Evolutionary conservation across 2,113 vertebrate species (phyloP), one percentile per base, ranked within the genome.

Genomic region (Alligator mississippiensis): DNA sequence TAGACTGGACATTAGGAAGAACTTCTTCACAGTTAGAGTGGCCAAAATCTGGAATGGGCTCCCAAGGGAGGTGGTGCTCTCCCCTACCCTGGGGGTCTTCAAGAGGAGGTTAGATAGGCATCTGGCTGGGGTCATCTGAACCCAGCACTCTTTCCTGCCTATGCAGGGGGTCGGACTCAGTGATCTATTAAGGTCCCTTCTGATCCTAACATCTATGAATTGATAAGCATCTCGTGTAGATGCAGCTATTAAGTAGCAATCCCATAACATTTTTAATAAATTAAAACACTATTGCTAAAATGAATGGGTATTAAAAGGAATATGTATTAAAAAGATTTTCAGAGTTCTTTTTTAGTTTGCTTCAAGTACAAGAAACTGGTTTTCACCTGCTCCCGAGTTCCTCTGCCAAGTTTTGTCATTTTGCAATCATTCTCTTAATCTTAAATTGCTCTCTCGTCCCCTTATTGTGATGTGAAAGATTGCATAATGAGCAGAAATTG

Each of bases 281-380:
- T 90, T 64, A 79, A 84, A 68, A 93, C 77, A 25, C 28, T 22
- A 34, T 88, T 74, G 34, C 8, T 90, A 93, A 88, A 92, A 82
- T 85, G 5, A 66, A 54, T 8, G 57, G 19, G 30, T 77, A 15
- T 79, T 62, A 76, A n/a, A 91, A 85, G n/a, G 77, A 60, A 80
- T 0, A 1, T 2, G 2, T 76, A 15, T 22, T 15, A 80, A 79
- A 78, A 86, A 10, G 66, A 72, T 74, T 62, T 87, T 88, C 74
- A 90, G 17, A 85, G 27, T 6, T 66, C 6, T 62, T 80, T 93
- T 92, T 77, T 64, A 61, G 12, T 64, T 13, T 64, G 28, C 72
- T 87, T 72, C 84, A 89, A 58, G 64, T n/a, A 63, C 47, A 87
- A n/a, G 21, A 90, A 60, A 77, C 66, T 63, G 66, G 11, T 47